Evolutionary conservation across 2,888 invertebrate species (phyloP).

Genomic region (Hyalella azteca): DNA sequence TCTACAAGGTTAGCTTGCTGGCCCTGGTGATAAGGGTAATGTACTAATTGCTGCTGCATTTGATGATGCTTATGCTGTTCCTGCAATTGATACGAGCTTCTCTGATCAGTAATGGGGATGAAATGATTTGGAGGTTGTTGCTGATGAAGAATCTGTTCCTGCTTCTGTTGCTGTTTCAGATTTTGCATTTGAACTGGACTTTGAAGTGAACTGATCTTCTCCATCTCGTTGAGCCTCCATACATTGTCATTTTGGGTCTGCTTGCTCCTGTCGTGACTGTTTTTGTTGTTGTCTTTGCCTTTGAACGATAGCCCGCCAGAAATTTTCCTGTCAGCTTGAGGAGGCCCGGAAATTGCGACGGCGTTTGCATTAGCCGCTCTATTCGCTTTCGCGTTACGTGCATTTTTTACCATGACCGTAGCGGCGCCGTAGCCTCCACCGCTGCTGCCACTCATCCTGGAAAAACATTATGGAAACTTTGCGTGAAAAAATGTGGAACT

Average conservation of each 20-base stretch:
- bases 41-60: background rate
- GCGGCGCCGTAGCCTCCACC: constrained; percentile 5
- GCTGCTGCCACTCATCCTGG: constrained; percentile 23
- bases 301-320: background rate
- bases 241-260: background rate
- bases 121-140: constrained; percentile 5
- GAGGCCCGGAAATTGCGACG: background rate
- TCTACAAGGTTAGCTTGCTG: constrained; percentile 34
- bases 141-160: constrained; percentile 41
- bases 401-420: constrained; percentile 1
- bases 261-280: background rate
- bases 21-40: constrained; percentile 41
- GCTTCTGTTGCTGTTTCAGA: constrained; percentile 44
- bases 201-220: background rate
- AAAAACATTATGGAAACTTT: too few relatives aligned
- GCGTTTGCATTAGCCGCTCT: background rate
- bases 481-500: too few relatives aligned
- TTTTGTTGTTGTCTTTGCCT: background rate
- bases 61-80: constrained; percentile 33
- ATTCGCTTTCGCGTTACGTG: constrained; percentile 16
- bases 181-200: background rate
- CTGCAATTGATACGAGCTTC: constrained; percentile 7
- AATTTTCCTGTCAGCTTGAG: constrained; percentile 1
- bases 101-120: constrained; percentile 30
- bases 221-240: constrained; percentile 12